Evolutionary conservation across 2,797 vertebrate species (phyloP).

Genomic region (Channallabes apus): DNA sequence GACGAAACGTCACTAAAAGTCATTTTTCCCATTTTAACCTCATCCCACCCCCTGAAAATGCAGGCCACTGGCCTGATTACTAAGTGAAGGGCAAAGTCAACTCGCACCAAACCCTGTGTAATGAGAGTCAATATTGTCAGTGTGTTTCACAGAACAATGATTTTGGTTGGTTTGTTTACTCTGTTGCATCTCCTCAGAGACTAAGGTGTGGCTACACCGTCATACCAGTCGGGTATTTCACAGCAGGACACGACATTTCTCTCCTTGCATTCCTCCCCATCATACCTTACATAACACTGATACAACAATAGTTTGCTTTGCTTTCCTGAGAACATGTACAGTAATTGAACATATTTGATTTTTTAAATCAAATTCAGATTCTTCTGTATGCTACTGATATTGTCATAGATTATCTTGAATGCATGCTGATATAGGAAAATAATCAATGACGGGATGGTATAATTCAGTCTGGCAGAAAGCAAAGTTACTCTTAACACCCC

Average conservation of each 20-base stretch:
- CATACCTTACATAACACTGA: not conserved
- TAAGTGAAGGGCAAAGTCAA: slow-evolving; percentile 25
- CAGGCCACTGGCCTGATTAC: slow-evolving; percentile 20
- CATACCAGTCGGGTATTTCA: slow-evolving; percentile 43
- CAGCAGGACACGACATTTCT: slow-evolving; percentile 41
- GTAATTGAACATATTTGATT: not conserved
- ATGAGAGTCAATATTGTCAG: slow-evolving; percentile 30
- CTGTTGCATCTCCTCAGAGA: slow-evolving; percentile 52
- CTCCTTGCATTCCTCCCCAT: not conserved
- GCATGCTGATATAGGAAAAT: not conserved
- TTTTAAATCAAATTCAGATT: too few species aligned
- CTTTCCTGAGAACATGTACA: not conserved
- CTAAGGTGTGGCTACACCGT: slow-evolving; percentile 57
- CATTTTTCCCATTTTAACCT: slow-evolving; percentile 11
- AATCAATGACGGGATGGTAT: not conserved
- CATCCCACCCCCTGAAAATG: not conserved
- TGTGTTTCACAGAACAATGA: slow-evolving; percentile 51
- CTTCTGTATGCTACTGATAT: not conserved
- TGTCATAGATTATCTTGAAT: not conserved
- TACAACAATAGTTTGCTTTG: not conserved
- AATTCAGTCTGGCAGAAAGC: not conserved
- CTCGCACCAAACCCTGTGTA: slow-evolving; percentile 3
- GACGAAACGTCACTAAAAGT: not conserved
- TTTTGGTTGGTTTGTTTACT: slow-evolving; percentile 54
- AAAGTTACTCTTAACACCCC: not conserved